Conservation (phyloP, 2,113 vertebrate species). For the Mellivora capensis region DNA sequence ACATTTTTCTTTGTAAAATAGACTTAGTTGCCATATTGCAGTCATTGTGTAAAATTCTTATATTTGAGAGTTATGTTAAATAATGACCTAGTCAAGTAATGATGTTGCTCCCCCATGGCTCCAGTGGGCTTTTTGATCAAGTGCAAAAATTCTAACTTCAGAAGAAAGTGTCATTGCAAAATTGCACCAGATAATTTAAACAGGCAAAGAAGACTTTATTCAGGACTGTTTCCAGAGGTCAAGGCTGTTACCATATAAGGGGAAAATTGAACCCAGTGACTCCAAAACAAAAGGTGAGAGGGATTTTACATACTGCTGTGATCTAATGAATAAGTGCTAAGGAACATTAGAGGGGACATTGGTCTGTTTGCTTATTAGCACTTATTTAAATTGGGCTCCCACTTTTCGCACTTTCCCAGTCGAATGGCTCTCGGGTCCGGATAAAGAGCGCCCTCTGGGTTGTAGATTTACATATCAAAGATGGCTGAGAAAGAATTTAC, state of each 20-base stretch:
- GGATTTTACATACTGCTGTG: not conserved
- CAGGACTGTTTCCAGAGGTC: not conserved
- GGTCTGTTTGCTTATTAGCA: not conserved
- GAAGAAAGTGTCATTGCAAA: not conserved
- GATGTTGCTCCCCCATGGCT: not conserved
- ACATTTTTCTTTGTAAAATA: not conserved
- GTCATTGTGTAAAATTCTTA: not conserved
- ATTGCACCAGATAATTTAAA: not conserved
- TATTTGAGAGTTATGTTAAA: not conserved
- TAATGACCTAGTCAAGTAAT: not conserved
- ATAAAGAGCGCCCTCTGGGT: not conserved
- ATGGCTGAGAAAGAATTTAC: not conserved
- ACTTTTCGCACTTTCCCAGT: not conserved
- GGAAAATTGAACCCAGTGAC: not conserved
- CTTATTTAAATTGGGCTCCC: not conserved
- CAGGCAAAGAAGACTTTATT: not conserved
- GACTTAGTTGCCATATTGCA: not conserved
- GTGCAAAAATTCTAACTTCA: not conserved
- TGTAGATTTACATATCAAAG: not conserved
- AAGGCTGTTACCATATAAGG: not conserved
- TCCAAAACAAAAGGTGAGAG: not conserved
- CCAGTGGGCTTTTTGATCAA: not conserved
- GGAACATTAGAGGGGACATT: not conserved
- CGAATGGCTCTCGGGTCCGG: not conserved
- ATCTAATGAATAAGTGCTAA: not conserved